Conservation (phyloP, 2,888 invertebrate genomes). For the Rapana venosa region DNA sequence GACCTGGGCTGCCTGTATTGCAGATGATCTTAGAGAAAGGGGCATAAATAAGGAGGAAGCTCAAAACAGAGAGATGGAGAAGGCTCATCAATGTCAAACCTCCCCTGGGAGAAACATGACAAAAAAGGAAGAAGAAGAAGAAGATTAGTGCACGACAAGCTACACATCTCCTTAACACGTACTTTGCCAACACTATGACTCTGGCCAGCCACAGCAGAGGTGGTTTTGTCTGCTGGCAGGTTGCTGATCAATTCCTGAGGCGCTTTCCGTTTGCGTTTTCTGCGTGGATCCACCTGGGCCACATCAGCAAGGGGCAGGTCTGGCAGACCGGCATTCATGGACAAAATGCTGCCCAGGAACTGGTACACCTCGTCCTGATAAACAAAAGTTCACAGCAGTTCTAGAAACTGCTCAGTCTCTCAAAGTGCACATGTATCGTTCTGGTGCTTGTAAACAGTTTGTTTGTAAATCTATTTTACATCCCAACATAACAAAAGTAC, state of each 20-base stretch:
- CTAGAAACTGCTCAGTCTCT: too few relatives aligned
- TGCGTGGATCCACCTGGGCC: slow-evolving; percentile 51
- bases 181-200: not conserved
- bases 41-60: too few relatives aligned
- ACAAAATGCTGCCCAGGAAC: slow-evolving; percentile 77
- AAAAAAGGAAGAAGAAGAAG: too few relatives aligned
- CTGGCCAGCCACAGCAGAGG: not conserved
- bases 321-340: slow-evolving; percentile 58
- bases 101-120: too few relatives aligned
- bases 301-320: slow-evolving; percentile 59
- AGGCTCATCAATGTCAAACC: too few relatives aligned
- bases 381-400: not conserved
- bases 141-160: not conserved
- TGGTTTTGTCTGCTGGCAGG: not conserved
- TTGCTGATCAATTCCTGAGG: slow-evolving; percentile 41
- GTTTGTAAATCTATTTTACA: too few relatives aligned
- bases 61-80: too few relatives aligned
- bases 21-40: too few relatives aligned
- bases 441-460: too few relatives aligned
- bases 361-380: slow-evolving; percentile 77
- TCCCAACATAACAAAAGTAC: too few relatives aligned
- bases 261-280: slow-evolving; percentile 57
- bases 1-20: too few relatives aligned
- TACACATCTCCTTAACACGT: not conserved
- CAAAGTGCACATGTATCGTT: too few relatives aligned